phyloP scores from a whole-genome alignment of 2,797 vertebrate species.

The Selene dorsalis region DNA sequence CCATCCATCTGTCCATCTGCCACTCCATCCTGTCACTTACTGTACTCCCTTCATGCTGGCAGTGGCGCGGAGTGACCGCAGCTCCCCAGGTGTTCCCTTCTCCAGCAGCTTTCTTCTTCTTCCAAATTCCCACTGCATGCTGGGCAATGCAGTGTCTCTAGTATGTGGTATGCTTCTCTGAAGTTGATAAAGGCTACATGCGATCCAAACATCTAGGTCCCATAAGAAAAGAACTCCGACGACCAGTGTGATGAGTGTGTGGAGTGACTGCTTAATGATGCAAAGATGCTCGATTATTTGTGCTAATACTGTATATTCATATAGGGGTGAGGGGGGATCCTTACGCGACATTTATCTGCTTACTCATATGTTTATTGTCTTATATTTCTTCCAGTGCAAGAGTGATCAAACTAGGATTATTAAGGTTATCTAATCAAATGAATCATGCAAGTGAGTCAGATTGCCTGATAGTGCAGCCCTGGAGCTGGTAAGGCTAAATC shows the following conservation, averaged over 20 bases:
- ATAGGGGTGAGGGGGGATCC: too few relatives aligned
- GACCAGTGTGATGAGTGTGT: too few relatives aligned
- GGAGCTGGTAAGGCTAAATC: background rate
- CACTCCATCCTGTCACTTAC: background rate
- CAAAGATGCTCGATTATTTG: background rate
- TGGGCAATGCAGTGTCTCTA: conserved; percentile 18
- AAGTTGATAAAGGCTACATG: background rate
- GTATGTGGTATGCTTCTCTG: background rate
- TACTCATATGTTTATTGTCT: background rate
- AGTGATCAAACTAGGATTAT: background rate
- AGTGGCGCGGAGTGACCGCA: background rate
- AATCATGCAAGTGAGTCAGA: background rate
- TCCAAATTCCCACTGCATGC: conserved; percentile 17
- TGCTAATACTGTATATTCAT: background rate
- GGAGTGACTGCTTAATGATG: background rate
- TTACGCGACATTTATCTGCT: too few relatives aligned
- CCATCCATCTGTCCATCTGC: background rate
- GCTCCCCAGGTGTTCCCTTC: conserved; percentile 7
- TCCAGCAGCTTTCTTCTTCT: conserved; percentile 10
- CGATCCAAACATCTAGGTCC: background rate
- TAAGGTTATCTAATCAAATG: background rate
- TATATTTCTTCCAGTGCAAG: background rate
- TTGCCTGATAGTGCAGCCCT: background rate
- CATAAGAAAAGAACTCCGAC: too few relatives aligned
- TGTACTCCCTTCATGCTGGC: background rate